Conservation (phyloP, 1,140 invertebrate species). For the Belonocnema kinseyi region DNA sequence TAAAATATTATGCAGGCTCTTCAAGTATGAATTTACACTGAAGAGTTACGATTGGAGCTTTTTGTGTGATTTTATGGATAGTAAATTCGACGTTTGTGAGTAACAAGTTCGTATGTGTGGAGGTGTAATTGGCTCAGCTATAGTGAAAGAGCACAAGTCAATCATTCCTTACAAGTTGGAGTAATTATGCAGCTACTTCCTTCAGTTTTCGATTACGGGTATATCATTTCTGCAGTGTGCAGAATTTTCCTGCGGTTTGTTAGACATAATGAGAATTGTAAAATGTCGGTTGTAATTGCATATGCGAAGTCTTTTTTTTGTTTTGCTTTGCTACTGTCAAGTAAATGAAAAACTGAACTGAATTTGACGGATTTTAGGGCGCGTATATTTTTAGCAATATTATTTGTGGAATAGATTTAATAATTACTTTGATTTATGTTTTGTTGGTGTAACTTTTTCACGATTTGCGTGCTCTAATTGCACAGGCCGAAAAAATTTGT, state of each 20-base stretch:
- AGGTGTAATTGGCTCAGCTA: conserved; percentile 12
- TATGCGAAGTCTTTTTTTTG: neutral
- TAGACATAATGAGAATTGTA: conserved; percentile 28
- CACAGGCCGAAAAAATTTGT: neutral
- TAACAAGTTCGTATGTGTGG: neutral
- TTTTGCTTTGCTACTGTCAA: neutral
- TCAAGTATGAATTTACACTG: conserved; percentile 10
- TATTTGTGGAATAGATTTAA: neutral
- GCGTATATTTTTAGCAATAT: conserved; percentile 6
- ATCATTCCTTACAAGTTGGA: conserved; percentile 16
- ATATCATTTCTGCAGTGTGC: conserved; percentile 8
- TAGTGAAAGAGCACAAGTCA: conserved; percentile 29
- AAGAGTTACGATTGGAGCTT: conserved; percentile 13
- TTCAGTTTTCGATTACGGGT: conserved; percentile 7
- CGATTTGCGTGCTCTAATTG: neutral
- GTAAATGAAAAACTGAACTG: conserved; percentile 16
- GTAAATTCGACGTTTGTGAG: conserved; percentile 1
- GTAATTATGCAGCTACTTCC: conserved; percentile 19
- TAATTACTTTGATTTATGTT: conserved; percentile 1
- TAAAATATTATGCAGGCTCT: conserved; percentile 11
- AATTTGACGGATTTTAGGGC: conserved; percentile 2
- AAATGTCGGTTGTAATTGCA: conserved; percentile 14
- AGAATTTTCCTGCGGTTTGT: neutral
- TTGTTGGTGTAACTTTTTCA: neutral
- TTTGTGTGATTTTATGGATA: conserved; percentile 20